These are phyloP conservation scores for Neocrepidodera transversa DNA, from an alignment of 2,888 invertebrate genomes.

Conservation along the genomic window DNA sequence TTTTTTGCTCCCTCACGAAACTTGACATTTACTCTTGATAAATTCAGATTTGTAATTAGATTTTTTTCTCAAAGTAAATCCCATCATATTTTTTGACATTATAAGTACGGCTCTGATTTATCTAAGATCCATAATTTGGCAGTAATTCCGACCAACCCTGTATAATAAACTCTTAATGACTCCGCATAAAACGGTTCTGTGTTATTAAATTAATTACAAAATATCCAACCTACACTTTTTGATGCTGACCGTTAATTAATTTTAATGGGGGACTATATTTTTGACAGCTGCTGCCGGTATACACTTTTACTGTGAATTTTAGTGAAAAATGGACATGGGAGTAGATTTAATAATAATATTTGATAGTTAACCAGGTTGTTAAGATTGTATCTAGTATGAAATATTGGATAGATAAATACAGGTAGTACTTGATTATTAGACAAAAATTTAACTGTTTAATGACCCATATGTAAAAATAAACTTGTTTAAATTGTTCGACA, in stretches of 20 bases:
- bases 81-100: too few species aligned
- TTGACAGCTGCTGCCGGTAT: slow-evolving; percentile 7
- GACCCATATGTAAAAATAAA: too few species aligned
- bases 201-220: slow-evolving; percentile 46
- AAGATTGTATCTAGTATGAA: background rate
- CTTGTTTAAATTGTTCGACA: too few species aligned
- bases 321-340: background rate
- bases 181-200: slow-evolving; percentile 36
- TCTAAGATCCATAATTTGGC: slow-evolving; percentile 21
- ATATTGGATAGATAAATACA: background rate
- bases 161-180: slow-evolving; percentile 37
- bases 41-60: too few species aligned
- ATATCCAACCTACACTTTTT: slow-evolving; percentile 36
- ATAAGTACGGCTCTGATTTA: background rate
- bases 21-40: too few species aligned
- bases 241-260: background rate
- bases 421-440: too few species aligned
- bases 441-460: too few species aligned
- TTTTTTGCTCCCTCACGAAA: too few species aligned
- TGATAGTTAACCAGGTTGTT: background rate
- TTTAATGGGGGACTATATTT: slow-evolving; percentile 3
- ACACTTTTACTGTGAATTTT: background rate
- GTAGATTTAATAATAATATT: background rate
- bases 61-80: too few species aligned
- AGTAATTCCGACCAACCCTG: slow-evolving; percentile 23